Evolutionary conservation across 2,888 invertebrate genomes (phyloP).

Genomic region (Sesamia inferens): DNA sequence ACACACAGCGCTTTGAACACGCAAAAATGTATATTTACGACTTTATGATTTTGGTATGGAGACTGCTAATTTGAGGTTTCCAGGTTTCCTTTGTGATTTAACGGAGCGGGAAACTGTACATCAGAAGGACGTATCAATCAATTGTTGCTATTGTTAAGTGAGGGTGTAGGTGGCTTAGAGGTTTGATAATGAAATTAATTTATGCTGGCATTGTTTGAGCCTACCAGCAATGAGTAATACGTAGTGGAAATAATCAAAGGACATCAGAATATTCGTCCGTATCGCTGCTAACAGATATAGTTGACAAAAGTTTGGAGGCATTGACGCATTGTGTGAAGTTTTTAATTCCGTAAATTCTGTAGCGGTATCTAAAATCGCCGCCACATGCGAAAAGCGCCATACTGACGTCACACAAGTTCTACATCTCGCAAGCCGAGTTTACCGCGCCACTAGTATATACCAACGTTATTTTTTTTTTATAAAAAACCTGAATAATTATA

Average conservation of each 20-base stretch:
- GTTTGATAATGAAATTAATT: constrained; percentile 19
- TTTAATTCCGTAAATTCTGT: too few relatives aligned
- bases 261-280: background rate
- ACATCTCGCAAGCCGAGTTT: too few relatives aligned
- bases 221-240: background rate
- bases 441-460: too few relatives aligned
- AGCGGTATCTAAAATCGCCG: too few relatives aligned
- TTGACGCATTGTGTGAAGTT: background rate
- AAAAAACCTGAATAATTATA: too few relatives aligned
- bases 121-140: constrained; percentile 31
- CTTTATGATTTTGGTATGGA: constrained; percentile 48
- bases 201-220: background rate
- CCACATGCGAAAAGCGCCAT: too few relatives aligned
- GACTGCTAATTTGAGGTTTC: constrained; percentile 38
- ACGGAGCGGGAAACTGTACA: constrained; percentile 19
- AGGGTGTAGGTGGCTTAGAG: constrained; percentile 11
- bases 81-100: constrained; percentile 34
- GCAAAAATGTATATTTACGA: constrained; percentile 55
- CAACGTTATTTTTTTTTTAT: too few relatives aligned
- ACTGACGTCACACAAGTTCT: too few relatives aligned
- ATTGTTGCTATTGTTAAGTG: constrained; percentile 33
- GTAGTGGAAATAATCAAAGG: background rate
- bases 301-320: background rate
- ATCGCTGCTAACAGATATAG: background rate
- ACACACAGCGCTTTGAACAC: constrained; percentile 45